A percentile compares a stretch with the other conserved stretches of the same genome.
These are phyloP conservation scores for Caenorhabditis japonica DNA, from an alignment of 2,888 invertebrate species.

Conservation along the genomic window DNA sequence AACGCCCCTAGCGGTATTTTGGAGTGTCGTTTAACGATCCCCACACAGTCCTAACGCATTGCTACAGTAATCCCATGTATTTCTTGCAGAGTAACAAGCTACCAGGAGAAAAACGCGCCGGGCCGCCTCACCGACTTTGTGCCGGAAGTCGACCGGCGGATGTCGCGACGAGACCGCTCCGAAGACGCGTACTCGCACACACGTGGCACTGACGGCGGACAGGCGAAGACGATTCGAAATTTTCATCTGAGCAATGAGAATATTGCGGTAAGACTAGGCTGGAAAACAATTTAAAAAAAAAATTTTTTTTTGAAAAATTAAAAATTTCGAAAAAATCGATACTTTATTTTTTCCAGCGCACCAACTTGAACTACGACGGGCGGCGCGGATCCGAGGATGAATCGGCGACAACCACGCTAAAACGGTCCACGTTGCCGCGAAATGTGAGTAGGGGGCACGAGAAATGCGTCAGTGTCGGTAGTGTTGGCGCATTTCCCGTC, in stretches of 20 bases:
- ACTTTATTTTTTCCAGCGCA: slow-evolving; percentile 26
- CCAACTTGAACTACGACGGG: slow-evolving; percentile 37
- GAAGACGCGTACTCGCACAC: slow-evolving; percentile 34
- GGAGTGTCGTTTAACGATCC: too few relatives aligned
- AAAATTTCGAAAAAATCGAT: background rate
- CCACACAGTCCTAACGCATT: too few relatives aligned
- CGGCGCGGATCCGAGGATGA: slow-evolving; percentile 46
- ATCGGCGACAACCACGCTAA: slow-evolving; percentile 40
- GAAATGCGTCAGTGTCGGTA: background rate
- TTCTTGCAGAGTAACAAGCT: slow-evolving; percentile 34
- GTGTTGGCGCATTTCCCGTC: background rate
- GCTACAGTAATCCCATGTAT: background rate
- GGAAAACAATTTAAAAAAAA: too few relatives aligned
- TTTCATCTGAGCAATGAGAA: slow-evolving; percentile 51
- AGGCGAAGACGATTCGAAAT: slow-evolving; percentile 57
- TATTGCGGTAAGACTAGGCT: slow-evolving; percentile 39
- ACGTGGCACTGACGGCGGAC: slow-evolving; percentile 19
- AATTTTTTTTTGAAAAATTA: background rate
- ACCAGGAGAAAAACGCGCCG: slow-evolving; percentile 57
- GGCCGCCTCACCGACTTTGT: slow-evolving; percentile 74
- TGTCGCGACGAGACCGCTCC: slow-evolving; percentile 30
- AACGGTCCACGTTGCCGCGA: slow-evolving; percentile 50
- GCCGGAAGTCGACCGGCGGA: slow-evolving; percentile 67
- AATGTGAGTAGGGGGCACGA: slow-evolving; percentile 32
- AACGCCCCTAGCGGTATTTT: too few relatives aligned